Conservation (phyloP, 1,140 invertebrate species). For the Calephelis nemesis region DNA sequence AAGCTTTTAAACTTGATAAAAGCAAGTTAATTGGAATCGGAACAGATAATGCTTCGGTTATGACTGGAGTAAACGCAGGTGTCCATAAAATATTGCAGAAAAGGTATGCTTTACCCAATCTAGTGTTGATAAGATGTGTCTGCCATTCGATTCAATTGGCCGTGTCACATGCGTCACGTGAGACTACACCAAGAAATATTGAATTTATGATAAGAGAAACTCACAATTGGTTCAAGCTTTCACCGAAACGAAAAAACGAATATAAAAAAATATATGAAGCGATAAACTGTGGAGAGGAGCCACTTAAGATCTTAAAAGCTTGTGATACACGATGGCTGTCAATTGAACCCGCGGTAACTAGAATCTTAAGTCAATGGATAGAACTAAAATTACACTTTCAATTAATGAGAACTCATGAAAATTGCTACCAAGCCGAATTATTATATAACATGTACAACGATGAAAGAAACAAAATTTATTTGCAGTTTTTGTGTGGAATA, state of each 20-base stretch:
- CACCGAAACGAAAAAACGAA: constrained; percentile 15
- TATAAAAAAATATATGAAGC: constrained; percentile 19
- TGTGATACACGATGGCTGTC: constrained; percentile 16
- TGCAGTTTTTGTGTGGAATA: constrained; percentile 13
- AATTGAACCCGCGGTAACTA: constrained; percentile 11
- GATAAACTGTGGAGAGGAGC: constrained; percentile 19
- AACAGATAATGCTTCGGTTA: constrained; percentile 19
- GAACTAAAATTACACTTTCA: constrained; percentile 12
- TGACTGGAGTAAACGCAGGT: constrained; percentile 15
- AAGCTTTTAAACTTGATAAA: constrained; percentile 13
- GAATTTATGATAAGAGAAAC: constrained; percentile 20
- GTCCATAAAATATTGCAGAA: constrained; percentile 11
- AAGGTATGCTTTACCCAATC: constrained; percentile 17
- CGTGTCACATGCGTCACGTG: constrained; percentile 12
- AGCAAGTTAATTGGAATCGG: constrained; percentile 15
- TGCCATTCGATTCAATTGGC: constrained; percentile 9
- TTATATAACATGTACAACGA: constrained; percentile 10
- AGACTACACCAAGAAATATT: constrained; percentile 18
- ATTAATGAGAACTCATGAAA: constrained; percentile 13
- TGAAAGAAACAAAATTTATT: constrained; percentile 16
- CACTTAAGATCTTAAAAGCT: constrained; percentile 12
- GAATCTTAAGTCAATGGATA: constrained; percentile 13
- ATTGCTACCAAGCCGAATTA: constrained; percentile 10
- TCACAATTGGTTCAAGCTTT: constrained; percentile 17
- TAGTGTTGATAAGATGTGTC: constrained; percentile 5